These are phyloP conservation scores for Camelus bactrianus DNA, from an alignment of 2,113 vertebrate genomes.

Conservation along the genomic window DNA sequence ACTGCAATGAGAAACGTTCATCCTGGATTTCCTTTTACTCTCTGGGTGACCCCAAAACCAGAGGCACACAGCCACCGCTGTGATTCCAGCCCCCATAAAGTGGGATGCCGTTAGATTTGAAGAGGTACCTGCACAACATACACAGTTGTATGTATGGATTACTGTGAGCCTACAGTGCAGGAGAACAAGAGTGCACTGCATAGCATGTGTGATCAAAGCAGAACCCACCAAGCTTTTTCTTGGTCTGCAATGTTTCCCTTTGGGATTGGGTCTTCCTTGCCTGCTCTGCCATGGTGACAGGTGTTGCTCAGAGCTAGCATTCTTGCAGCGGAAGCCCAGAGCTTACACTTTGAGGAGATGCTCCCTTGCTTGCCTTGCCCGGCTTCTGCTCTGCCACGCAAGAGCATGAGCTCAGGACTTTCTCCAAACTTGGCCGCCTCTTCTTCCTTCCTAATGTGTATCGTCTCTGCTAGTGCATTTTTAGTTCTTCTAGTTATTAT, in stretches of 20 bases:
- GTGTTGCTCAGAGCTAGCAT: not conserved
- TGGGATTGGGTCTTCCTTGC: not conserved
- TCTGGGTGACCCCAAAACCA: not conserved
- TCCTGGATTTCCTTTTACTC: not conserved
- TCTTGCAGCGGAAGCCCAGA: not conserved
- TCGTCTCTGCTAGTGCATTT: not conserved
- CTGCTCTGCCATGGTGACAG: rapidly evolving
- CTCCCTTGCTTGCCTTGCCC: not conserved
- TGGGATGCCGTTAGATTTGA: rapidly evolving
- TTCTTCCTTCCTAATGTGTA: not conserved
- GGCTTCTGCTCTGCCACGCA: rapidly evolving
- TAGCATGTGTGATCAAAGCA: not conserved
- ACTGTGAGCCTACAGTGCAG: rapidly evolving
- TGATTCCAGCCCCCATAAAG: not conserved
- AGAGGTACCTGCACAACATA: not conserved
- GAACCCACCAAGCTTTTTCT: not conserved
- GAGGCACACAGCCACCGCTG: rapidly evolving
- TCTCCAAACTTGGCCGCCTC: not conserved
- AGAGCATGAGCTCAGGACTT: not conserved
- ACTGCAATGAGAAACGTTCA: not conserved
- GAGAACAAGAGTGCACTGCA: rapidly evolving
- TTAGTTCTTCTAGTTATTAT: not conserved
- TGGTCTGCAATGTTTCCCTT: not conserved
- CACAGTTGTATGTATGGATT: not conserved
- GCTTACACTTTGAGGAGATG: rapidly evolving